Percentiles rank a stretch among this genome's conserved stretches.
Conservation (phyloP, 2,797 vertebrate genomes). For the Avahi laniger region DNA sequence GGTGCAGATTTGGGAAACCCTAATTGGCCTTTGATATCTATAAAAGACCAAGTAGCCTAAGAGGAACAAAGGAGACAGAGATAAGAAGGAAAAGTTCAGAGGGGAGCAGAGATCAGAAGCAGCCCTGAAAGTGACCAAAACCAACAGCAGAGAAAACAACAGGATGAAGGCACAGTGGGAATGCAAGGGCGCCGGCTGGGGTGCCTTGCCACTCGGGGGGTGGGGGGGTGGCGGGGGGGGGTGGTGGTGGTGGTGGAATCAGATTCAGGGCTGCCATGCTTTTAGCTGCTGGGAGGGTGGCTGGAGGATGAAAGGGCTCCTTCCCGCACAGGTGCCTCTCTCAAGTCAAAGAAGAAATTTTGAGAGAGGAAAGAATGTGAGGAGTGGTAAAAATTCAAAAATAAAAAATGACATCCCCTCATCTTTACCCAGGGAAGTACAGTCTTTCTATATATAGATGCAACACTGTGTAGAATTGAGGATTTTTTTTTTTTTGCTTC, state of each 20-base stretch:
- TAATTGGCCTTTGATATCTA: background rate
- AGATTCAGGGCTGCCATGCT: background rate
- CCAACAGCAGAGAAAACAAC: background rate
- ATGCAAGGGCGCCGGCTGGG: no score
- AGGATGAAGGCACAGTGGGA: background rate
- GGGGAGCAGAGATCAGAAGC: background rate
- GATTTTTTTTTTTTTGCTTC: background rate
- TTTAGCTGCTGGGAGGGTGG: background rate
- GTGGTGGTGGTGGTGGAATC: no score
- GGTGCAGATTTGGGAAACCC: background rate
- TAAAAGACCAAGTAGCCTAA: conserved; percentile 10
- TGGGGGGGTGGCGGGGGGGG: no score
- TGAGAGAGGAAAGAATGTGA: background rate
- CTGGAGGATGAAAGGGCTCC: background rate
- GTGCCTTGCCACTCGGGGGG: fast-evolving
- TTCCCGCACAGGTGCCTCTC: background rate
- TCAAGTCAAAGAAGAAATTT: background rate
- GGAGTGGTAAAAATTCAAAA: background rate
- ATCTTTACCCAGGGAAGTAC: background rate
- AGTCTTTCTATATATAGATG: background rate
- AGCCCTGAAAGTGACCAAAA: background rate
- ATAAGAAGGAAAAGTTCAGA: background rate
- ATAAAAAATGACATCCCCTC: background rate
- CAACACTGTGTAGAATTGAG: background rate
- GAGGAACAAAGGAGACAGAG: conserved; percentile 9